phyloP scores from a whole-genome alignment of 1,140 invertebrate species.

The Anastrepha ludens region DNA sequence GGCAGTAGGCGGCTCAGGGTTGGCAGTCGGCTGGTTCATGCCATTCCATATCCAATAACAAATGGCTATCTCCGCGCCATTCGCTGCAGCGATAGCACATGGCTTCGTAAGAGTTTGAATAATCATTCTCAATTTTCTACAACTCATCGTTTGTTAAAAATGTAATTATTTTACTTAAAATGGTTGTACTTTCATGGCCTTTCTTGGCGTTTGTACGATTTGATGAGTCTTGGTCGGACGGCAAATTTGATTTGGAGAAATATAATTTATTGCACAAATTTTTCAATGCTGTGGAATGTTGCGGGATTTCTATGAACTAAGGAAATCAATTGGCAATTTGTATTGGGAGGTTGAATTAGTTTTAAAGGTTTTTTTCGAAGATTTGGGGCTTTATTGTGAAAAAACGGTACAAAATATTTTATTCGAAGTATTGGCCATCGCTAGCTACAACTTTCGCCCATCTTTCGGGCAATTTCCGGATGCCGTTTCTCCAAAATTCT shows the following conservation, averaged over 20 bases:
- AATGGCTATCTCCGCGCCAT: neutral
- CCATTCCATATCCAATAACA: constrained; percentile 47
- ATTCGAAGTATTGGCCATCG: too few relatives aligned
- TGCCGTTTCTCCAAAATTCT: too few relatives aligned
- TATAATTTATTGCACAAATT: constrained; percentile 38
- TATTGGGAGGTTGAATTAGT: too few relatives aligned
- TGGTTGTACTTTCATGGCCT: constrained; percentile 39
- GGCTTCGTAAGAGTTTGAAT: constrained; percentile 19
- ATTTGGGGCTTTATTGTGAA: too few relatives aligned
- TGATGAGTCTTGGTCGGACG: constrained; percentile 14
- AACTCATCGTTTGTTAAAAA: constrained; percentile 52
- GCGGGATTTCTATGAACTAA: constrained; percentile 10
- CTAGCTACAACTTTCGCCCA: too few relatives aligned
- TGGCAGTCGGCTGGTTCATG: neutral
- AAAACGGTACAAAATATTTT: too few relatives aligned
- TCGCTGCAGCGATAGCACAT: neutral
- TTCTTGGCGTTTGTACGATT: constrained; percentile 24
- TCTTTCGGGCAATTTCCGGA: too few relatives aligned
- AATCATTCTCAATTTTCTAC: constrained; percentile 51
- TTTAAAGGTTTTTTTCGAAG: too few relatives aligned
- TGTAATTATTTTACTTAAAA: constrained; percentile 51
- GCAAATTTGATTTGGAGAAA: constrained; percentile 33
- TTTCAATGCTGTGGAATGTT: constrained; percentile 27
- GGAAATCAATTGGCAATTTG: constrained; percentile 36
- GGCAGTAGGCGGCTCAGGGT: neutral